phyloP scores from a whole-genome alignment of 2,888 invertebrate species.

The Synergus umbraculus region DNA sequence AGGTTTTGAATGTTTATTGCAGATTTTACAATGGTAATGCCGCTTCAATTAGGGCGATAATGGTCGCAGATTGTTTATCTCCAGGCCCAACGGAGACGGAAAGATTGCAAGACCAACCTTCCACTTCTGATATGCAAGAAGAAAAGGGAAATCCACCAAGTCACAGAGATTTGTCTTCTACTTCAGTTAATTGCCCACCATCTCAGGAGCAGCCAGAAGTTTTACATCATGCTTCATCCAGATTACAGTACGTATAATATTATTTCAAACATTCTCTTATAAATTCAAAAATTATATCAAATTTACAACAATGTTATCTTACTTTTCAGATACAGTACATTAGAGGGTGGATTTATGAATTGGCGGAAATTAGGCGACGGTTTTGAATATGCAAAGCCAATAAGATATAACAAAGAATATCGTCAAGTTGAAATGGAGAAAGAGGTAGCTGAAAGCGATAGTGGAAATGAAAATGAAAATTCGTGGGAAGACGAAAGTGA shows the following conservation, averaged over 20 bases:
- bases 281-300: constrained; percentile 29
- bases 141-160: constrained; percentile 80
- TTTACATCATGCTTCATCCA: constrained; percentile 73
- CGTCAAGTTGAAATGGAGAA: constrained; percentile 79
- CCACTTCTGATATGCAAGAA: constrained; percentile 65
- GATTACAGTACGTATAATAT: constrained; percentile 69
- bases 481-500: constrained; percentile 71
- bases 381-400: constrained; percentile 80
- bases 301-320: not conserved
- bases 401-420: constrained; percentile 83
- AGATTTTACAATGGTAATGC: constrained; percentile 89
- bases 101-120: constrained; percentile 65
- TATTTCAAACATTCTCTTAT: constrained; percentile 39
- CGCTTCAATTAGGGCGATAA: constrained; percentile 87
- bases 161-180: constrained; percentile 76
- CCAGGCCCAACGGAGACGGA: constrained; percentile 70
- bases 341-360: constrained; percentile 75
- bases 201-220: constrained; percentile 67
- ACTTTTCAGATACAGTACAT: constrained; percentile 66
- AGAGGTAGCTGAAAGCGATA: constrained; percentile 68
- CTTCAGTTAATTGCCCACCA: constrained; percentile 54
- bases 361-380: constrained; percentile 76
- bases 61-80: constrained; percentile 85
- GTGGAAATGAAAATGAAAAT: constrained; percentile 68
- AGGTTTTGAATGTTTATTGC: not conserved